Evolutionary conservation across 2,888 invertebrate species (phyloP).

Genomic region (Drosophila mercatorum): DNA sequence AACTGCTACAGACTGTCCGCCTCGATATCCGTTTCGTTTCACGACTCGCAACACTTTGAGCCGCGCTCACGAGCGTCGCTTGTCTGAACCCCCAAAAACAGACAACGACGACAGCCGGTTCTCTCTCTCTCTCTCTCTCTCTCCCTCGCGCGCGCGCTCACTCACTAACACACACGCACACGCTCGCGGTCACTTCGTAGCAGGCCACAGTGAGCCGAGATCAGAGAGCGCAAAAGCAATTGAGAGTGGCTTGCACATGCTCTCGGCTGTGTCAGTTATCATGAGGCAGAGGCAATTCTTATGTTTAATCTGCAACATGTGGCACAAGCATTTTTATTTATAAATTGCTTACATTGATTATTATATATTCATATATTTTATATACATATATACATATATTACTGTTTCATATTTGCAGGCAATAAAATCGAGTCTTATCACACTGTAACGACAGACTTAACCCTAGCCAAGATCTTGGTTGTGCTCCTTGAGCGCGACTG

Average conservation of each 20-base stretch:
- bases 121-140: slow-evolving; percentile 36
- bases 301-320: slow-evolving; percentile 3
- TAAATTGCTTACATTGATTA: not conserved
- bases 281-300: slow-evolving; percentile 10
- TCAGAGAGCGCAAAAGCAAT: slow-evolving; percentile 32
- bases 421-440: not conserved
- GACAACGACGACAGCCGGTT: slow-evolving; percentile 30
- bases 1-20: slow-evolving; percentile 60
- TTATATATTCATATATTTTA: not conserved
- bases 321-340: not conserved
- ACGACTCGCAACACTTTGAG: slow-evolving; percentile 82
- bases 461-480: not conserved
- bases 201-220: slow-evolving; percentile 40
- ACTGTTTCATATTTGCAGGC: not conserved
- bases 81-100: slow-evolving; percentile 55
- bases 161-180: not conserved
- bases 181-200: slow-evolving; percentile 7
- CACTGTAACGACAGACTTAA: not conserved
- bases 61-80: slow-evolving; percentile 58
- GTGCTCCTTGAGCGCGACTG: slow-evolving; percentile 41
- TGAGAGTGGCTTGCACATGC: slow-evolving; percentile 28
- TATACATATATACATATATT: not conserved
- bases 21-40: slow-evolving; percentile 77
- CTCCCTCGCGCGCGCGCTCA: slow-evolving; percentile 11
- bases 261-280: slow-evolving; percentile 25